Evolutionary conservation across 2,888 invertebrate genomes (phyloP), one percentile per base, ranked within the genome.

Genomic region (Sarcophaga subvicina): DNA sequence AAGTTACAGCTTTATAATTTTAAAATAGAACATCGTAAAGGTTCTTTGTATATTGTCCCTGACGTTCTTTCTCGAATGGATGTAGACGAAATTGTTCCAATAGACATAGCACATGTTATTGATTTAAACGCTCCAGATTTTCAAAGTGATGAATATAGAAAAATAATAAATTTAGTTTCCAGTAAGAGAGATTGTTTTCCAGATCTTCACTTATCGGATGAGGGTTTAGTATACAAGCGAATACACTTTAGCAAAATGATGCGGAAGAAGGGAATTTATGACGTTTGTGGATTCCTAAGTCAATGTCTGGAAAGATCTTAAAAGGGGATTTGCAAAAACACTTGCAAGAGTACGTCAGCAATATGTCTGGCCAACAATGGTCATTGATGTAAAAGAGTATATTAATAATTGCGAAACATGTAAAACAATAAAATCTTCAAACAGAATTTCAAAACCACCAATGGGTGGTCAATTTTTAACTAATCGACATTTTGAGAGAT

Each of bases 391-490:
- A 17, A 78, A 47, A 47, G 14, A 17, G 3, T 49, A 69, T 25
- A 37, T 75, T 10, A 2, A 45, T 4, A 63, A 47, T 6, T 81
- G 81, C 47, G 75, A 81, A 12, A n/a, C 37, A n/a, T 80, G 73
- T 14, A 80, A 80, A 25, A 47, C 1, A 6, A 60, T 73, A 11
- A 80, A 80, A n/a, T 54, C 66, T 11, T 17, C 8, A 14, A 70
- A 80, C 3, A 17, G n/a, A 14, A 49, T 64, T 49, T 49, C 54
- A 2, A 64, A 20, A 49, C 54, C 75, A 4, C 25, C 25, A n/a
- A 66, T 76, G 76, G 76, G 66, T 17, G 14, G 14, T 14, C 76
- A 76, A 76, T 59, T 54, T 27, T 14, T 27, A n/a, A 76, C 76
- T 3, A 37, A 11, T 37, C 22, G 37, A n/a, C 37, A 6, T 37